These are phyloP conservation scores for Brachionus koreanus DNA, from an alignment of 1,140 invertebrate genomes.

Conservation along the genomic window DNA sequence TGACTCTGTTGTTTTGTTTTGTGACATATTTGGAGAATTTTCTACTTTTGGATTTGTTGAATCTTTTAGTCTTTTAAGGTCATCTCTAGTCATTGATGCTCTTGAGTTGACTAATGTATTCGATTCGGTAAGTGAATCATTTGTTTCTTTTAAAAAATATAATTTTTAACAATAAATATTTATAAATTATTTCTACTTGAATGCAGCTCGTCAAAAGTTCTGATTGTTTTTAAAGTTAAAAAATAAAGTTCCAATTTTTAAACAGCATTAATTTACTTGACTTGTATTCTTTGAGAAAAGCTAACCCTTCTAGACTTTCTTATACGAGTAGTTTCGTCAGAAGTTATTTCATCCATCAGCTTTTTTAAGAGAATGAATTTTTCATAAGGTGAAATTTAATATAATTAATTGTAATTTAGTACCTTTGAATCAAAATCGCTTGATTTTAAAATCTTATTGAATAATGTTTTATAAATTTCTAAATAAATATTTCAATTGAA, in stretches of 20 bases:
- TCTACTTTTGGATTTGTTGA: not conserved
- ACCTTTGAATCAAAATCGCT: slow-evolving; percentile 6
- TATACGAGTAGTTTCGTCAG: not conserved
- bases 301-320: not conserved
- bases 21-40: not conserved
- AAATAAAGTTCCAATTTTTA: not conserved
- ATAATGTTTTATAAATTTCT: not conserved
- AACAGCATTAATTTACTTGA: not conserved
- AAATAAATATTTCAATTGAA: not conserved
- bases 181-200: not conserved
- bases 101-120: not conserved
- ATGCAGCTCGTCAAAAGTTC: not conserved
- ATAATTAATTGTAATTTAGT: not conserved
- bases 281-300: not conserved
- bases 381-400: not conserved
- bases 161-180: not conserved
- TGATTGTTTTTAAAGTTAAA: not conserved
- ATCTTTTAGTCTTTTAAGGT: slow-evolving; percentile 16
- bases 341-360: slow-evolving; percentile 1
- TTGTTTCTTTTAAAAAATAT: not conserved
- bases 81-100: not conserved
- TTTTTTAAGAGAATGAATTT: not conserved
- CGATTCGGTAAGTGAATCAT: slow-evolving; percentile 7
- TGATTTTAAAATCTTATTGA: not conserved
- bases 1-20: not conserved